A percentile compares a stretch with the other conserved stretches of the same genome.
Conservation (phyloP, 2,888 invertebrate species). For the Argynnis bischoffii region DNA sequence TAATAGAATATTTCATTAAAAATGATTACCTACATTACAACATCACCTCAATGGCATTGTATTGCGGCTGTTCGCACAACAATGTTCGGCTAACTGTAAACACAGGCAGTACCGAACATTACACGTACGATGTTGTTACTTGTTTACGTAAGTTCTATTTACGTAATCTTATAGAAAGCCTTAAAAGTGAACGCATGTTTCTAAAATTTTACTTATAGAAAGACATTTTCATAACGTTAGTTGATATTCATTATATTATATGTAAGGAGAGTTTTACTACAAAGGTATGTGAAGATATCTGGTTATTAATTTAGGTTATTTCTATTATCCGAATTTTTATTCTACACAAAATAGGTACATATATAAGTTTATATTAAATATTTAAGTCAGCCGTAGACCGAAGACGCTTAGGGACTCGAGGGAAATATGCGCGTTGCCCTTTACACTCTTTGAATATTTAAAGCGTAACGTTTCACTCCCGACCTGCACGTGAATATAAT, state of each 20-base stretch:
- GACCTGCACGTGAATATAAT: slow-evolving; percentile 43
- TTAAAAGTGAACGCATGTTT: slow-evolving; percentile 13
- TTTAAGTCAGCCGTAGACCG: slow-evolving; percentile 46
- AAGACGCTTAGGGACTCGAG: slow-evolving; percentile 45
- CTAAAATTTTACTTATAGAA: slow-evolving; percentile 4
- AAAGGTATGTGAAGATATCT: no score
- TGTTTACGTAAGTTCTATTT: slow-evolving; percentile 31
- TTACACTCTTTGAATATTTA: slow-evolving; percentile 80
- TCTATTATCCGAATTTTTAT: no score
- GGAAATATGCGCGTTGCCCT: slow-evolving; percentile 79
- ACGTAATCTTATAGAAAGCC: slow-evolving; percentile 24
- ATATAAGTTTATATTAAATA: slow-evolving; percentile 15
- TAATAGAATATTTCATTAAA: slow-evolving; percentile 7
- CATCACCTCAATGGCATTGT: slow-evolving; percentile 14
- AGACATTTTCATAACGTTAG: no score
- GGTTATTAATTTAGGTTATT: no score
- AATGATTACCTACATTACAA: slow-evolving; percentile 10
- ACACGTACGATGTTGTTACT: slow-evolving; percentile 30
- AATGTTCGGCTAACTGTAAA: slow-evolving; percentile 37
- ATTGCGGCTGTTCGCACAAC: slow-evolving; percentile 22
- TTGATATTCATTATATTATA: no score
- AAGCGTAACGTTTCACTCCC: slow-evolving; percentile 55
- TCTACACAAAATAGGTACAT: neutral
- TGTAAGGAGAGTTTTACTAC: no score
- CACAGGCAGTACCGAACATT: slow-evolving; percentile 31